Percentiles rank a stretch among this genome's conserved stretches.
Evolutionary conservation across 2,113 vertebrate genomes (phyloP).

Genomic region (Thinocorus orbignyianus): DNA sequence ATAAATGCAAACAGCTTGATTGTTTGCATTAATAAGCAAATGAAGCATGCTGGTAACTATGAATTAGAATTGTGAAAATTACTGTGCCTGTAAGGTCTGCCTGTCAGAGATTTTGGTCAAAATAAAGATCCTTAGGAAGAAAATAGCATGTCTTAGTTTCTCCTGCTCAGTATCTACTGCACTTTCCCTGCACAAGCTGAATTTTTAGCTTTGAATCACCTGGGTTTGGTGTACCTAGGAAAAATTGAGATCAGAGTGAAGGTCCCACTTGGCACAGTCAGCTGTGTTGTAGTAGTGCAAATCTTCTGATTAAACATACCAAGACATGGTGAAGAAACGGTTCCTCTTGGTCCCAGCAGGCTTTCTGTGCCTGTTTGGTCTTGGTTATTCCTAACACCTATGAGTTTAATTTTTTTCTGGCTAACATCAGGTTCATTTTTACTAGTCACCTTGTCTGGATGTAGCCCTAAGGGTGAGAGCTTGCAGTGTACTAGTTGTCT

Average conservation of each 20-base stretch:
- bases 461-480: neutral
- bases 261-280: neutral
- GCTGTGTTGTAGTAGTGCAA: neutral
- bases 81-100: neutral
- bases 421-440: neutral
- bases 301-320: neutral
- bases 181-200: neutral
- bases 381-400: neutral
- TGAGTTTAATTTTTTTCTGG: neutral
- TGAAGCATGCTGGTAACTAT: neutral
- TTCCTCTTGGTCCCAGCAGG: neutral
- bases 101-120: neutral
- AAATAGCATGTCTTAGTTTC: neutral
- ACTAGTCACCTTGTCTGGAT: neutral
- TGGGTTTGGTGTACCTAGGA: neutral
- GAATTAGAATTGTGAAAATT: neutral
- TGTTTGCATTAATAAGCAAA: conserved; percentile 22
- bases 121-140: neutral
- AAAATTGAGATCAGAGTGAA: neutral
- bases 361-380: neutral
- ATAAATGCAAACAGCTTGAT: neutral
- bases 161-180: neutral
- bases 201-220: neutral
- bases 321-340: neutral
- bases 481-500: neutral